Conservation (phyloP, 1,140 invertebrate genomes). For the Neodiprion virginianus region DNA sequence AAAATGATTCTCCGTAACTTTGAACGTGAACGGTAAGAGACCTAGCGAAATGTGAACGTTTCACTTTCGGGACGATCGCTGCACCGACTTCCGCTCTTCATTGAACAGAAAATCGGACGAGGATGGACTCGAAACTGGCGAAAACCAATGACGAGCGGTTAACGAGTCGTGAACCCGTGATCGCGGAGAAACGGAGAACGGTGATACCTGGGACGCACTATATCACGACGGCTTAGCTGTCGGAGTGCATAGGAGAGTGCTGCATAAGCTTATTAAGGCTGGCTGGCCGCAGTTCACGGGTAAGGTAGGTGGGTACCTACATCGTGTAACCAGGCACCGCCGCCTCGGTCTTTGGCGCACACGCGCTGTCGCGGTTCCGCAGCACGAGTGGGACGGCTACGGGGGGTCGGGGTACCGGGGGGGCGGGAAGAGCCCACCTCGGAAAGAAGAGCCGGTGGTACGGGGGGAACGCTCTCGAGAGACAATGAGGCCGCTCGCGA, state of each 20-base stretch:
- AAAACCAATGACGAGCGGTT: background rate
- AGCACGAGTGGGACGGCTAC: background rate
- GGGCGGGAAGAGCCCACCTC: slow-evolving; percentile 10
- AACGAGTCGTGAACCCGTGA: background rate
- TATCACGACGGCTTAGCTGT: slow-evolving; percentile 18
- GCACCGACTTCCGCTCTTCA: no score
- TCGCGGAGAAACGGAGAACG: background rate
- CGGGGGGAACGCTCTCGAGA: background rate
- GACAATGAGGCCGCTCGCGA: slow-evolving; percentile 1
- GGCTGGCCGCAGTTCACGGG: slow-evolving; percentile 8
- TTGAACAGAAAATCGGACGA: no score
- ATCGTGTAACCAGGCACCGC: background rate
- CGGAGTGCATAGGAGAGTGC: slow-evolving; percentile 28
- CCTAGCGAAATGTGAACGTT: no score
- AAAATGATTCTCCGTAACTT: no score
- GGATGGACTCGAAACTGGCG: background rate
- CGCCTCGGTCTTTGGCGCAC: background rate
- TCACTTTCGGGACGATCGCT: no score
- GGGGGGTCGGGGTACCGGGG: background rate
- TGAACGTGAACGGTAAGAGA: no score
- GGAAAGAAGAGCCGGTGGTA: slow-evolving; percentile 10
- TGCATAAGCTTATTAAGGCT: slow-evolving; percentile 9
- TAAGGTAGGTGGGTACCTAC: slow-evolving; percentile 12
- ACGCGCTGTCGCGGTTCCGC: background rate
- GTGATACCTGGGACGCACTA: background rate